Base-by-base conservation (phyloP, 2,888 invertebrate species). In the Drosophila fungiperda region DNA sequence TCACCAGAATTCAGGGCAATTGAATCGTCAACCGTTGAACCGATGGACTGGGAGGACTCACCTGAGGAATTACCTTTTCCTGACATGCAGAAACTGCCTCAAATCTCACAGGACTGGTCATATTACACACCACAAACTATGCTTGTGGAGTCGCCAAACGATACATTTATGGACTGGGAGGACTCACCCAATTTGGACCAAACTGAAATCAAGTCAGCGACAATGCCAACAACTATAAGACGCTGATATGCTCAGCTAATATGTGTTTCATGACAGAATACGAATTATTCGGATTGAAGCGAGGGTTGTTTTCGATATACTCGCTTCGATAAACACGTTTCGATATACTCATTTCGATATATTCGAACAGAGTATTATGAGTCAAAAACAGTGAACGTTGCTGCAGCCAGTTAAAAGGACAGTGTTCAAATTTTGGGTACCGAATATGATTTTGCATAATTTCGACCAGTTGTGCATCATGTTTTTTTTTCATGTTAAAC, bases 371-470 rank as follows among this genome's bases (percentile, higher is more conserved):
- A 45, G 45, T 20, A 45, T 45, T 48, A 67, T 35, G 59, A 50
- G 29, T 45, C 29, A 40, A 40, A 53, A 33, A 40, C 12, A 42
- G 29, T 12, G 23, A 57, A 33, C 4, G 17, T 23, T 17, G 38
- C 26, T 42, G 20, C 29, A 40, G 29, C 40, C 42, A 6, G 12
- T 33, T 32, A 36, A 36, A 17, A 29, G 32, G 35, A 50, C 29
- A 17, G 23, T 33, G 15, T 11, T 33, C 40, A 36, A 36, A 60
- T 48, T 64, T 64, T 65, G 29, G n/a, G 33, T 17, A 20, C 48
- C n/a, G 49, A 26, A 73, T 62, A 61, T 70, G 65, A 77, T 82
- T 84, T 74, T 64, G 64, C 74, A 81, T 81, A 81, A 83, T 86
- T 66, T 53, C 57, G 32, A 40, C 40, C 53, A 66, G 59, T 57